Evolutionary conservation across 2,113 vertebrate species (phyloP).

Genomic region (Dromaius novaehollandiae): DNA sequence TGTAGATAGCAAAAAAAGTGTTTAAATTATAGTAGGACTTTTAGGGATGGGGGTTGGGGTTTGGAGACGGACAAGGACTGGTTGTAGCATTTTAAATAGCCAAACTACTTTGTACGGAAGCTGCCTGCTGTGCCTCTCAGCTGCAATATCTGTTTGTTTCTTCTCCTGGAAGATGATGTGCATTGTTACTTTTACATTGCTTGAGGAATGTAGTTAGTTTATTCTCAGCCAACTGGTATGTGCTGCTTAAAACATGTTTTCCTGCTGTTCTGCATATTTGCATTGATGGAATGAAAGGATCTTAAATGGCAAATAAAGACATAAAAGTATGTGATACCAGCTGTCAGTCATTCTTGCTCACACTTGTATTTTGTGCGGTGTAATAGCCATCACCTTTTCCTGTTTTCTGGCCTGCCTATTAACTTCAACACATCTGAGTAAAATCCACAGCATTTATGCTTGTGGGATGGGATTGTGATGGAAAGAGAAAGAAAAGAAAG

Average conservation of each 20-base stretch:
- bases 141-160: conserved; percentile 1
- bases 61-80: conserved; percentile 49
- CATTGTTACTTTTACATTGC: conserved; percentile 46
- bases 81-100: conserved; percentile 69
- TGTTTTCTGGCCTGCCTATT: neutral
- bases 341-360: neutral
- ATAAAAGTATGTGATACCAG: conserved; percentile 44
- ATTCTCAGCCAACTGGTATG: conserved; percentile 42
- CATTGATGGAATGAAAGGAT: conserved; percentile 67
- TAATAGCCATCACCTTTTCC: neutral
- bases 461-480: neutral
- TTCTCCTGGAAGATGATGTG: conserved; percentile 55
- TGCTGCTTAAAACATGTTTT: conserved; percentile 59
- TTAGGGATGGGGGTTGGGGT: conserved; percentile 14
- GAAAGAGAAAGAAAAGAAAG: neutral
- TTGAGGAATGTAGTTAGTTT: conserved; percentile 56
- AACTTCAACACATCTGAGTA: neutral
- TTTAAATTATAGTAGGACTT: conserved; percentile 79
- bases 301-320: conserved; percentile 74
- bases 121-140: conserved; percentile 41
- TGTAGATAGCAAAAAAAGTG: conserved; percentile 76
- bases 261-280: conserved; percentile 60
- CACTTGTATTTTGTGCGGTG: neutral
- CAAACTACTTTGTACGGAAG: conserved; percentile 55
- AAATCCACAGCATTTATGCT: neutral